phyloP scores from a whole-genome alignment of 1,140 invertebrate species.

The Luehdorfia chinensis region DNA sequence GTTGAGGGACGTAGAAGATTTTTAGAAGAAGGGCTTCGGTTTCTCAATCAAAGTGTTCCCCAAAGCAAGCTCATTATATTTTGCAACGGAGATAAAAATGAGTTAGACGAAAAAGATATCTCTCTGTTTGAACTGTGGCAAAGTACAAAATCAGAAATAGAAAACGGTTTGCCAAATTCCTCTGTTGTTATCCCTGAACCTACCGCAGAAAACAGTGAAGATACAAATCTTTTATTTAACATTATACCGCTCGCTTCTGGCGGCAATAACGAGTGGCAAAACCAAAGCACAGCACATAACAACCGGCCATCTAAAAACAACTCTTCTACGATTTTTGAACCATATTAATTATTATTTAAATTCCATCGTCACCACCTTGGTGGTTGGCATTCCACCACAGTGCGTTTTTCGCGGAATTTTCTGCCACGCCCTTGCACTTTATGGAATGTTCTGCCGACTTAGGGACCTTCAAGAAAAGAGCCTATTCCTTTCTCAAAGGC shows the following conservation, averaged over 20 bases:
- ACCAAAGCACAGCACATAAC: slow-evolving; percentile 6
- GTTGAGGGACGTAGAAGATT: slow-evolving; percentile 23
- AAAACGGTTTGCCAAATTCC: slow-evolving; percentile 4
- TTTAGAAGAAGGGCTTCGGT: slow-evolving; percentile 21
- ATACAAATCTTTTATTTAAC: slow-evolving; percentile 16
- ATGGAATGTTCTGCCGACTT: too few species aligned
- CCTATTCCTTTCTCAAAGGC: too few species aligned
- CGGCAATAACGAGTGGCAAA: slow-evolving; percentile 3
- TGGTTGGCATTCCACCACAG: too few species aligned
- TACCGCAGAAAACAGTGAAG: slow-evolving; percentile 12
- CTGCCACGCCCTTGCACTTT: too few species aligned
- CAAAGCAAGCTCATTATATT: slow-evolving; percentile 19
- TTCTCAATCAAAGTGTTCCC: slow-evolving; percentile 17
- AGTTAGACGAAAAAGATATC: slow-evolving; percentile 3
- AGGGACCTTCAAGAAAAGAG: too few species aligned
- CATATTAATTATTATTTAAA: too few species aligned
- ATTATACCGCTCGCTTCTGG: slow-evolving; percentile 15
- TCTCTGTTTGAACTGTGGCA: slow-evolving; percentile 1
- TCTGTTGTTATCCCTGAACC: slow-evolving; percentile 15
- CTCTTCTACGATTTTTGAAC: slow-evolving; percentile 6
- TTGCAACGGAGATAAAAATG: slow-evolving; percentile 17
- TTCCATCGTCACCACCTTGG: too few species aligned
- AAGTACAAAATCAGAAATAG: neutral
- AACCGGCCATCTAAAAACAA: slow-evolving; percentile 13
- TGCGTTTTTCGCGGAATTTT: too few species aligned